Base-by-base conservation (phyloP, 2,113 vertebrate species). In the Rhipidura dahli region DNA sequence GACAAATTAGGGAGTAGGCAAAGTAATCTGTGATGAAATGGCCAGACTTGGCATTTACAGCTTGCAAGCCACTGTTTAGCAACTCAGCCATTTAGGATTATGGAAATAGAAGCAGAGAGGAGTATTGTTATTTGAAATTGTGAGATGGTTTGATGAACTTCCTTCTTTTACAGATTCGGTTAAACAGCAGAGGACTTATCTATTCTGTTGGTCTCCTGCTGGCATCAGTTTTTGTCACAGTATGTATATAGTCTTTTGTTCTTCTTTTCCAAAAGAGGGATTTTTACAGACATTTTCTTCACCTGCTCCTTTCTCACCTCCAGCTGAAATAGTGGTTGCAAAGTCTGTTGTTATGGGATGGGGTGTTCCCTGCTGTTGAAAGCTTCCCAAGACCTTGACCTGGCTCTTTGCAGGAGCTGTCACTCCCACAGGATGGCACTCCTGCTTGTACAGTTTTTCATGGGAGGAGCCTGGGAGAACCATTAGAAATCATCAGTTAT, bases 111-210 rank as follows among this genome's bases (percentile, higher is more conserved):
- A 77, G 15, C 73, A 66, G 40, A 72, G 76, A 76, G 23, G 53
- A 91, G 47, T 71, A 42, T 9, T 50, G 57, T 76, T 83, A 45
- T n/a, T 83, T 92, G 75, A 69, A 86, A 81, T 49, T 86, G 53
- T 97, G 70, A 95, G 61, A 22, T 53, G 59, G 20, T 60, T 94
- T 89, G 92, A 50, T 80, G n/a, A 88, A 87, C 69, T 93, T 93
- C 54, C 79, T 96, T 95, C 91, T 90, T 91, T 97, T 96, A 20
- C 85, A 99, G 99, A 99, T 99, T 90, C 98, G 98, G 89, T 98
- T 99, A 61, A 99, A 99, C 97, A 99, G 99, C 95, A 99, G 99
- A 98, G 99, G 99, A 23, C 98, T 99, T 60, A 99, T 99, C 97
- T 99, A 99, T 97, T 99, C 99, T 1, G 99, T 99, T 63, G 99